Evolutionary conservation across 2,888 invertebrate species (phyloP), one percentile per base, ranked within the genome.

Genomic region (Melitaea athalia): DNA sequence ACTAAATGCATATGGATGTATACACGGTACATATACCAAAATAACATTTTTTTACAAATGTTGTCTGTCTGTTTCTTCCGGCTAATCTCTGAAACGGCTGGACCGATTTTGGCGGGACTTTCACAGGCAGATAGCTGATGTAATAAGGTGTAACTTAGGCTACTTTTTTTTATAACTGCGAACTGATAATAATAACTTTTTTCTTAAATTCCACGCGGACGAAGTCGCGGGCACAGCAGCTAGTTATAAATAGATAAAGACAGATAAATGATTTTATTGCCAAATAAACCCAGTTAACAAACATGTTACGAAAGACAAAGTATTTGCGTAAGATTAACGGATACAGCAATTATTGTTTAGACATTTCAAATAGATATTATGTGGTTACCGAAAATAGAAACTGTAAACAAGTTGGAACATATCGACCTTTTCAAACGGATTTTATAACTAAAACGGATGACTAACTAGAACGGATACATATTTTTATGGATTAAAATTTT

Each of bases 211-310:
- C n/a, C n/a, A n/a, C n/a, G n/a, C n/a, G n/a, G n/a, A n/a, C n/a
- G n/a, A n/a, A n/a, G n/a, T n/a, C n/a, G n/a, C n/a, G n/a, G n/a
- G n/a, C n/a, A n/a, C n/a, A n/a, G n/a, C n/a, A n/a, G n/a, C n/a
- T 47, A 5, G n/a, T 47, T 47, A 47, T 14, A 47, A 33, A 14
- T 14, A 45, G 47, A 47, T 47, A 47, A 47, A 47, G 47, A 47
- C n/a, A 47, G 47, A 47, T 5, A 47, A 47, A 47, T 47, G 47
- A 47, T 47, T 47, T 47, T 8, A 47, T n/a, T 47, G 47, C 47
- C 47, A 49, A n/a, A 49, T 49, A 49, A 49, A 49, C 47, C 47
- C 47, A 49, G 47, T 49, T 49, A 49, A n/a, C 47, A 49, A 4
- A 52, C 17, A 24, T 6, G 10, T n/a, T 11, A 24, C 24, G 24